Base-by-base conservation (phyloP, 2,888 invertebrate species). In the Cosmopolites sordidus region DNA sequence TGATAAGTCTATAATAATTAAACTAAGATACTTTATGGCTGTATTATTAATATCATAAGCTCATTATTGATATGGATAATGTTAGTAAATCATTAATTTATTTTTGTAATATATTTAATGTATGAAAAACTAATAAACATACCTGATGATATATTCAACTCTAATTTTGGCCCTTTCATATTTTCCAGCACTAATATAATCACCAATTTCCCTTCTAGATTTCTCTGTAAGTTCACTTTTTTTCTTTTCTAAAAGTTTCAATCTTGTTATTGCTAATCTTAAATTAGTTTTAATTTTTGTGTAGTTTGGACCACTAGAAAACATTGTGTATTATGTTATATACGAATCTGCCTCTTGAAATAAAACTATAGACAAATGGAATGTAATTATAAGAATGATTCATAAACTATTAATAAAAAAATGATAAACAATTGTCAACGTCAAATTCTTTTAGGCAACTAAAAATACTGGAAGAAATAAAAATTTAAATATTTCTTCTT, bases 161-260 rank as follows among this genome's bases (percentile, higher is more conserved):
- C 98, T 82, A 60, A 99, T 99, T 73, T 93, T 90, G 0, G 98
- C 99, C 60, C 92, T 78, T 75, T 92, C 92, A 62, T 79, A 78
- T 79, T 92, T 92, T 51, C 91, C 92, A 62, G 85, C 83, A 45
- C 83, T 81, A 58, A 97, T 85, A 69, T 93, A 98, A 75, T 98
- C 98, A 1, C 96, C 97, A 54, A 99, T 99, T 83, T 99, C 98
- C 69, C 90, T 91, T 59, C 96, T 81, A 1, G 97, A 89, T 75
- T 99, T 99, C 70, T 93, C 89, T 1, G 97, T 90, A 64, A 97
- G 76, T 76, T 99, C 99, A 0, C 96, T 88, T 78, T 97, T 97
- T 79, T 99, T 99, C 76, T 98, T 98, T 70, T 96, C 96, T 62
- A 98, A 71, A 49, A 99, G 76, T 75, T 97, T 97, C 33, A 99